phyloP scores from a whole-genome alignment of 2,888 invertebrate species.

The Notodromas monacha region DNA sequence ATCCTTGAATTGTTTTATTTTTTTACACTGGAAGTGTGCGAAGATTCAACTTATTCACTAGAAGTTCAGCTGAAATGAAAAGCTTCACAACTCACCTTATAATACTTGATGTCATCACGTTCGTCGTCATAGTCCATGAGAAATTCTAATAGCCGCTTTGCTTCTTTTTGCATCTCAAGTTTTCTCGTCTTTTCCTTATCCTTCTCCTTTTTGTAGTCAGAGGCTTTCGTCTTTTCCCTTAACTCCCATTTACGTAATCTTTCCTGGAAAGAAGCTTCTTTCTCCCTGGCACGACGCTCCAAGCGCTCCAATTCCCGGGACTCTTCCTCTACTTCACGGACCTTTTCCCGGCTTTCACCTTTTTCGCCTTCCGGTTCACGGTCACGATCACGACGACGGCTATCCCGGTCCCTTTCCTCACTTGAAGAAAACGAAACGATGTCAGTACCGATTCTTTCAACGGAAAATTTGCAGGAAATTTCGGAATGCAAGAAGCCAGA shows the following conservation, averaged over 20 bases:
- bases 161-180: conserved; percentile 61
- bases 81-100: conserved; percentile 27
- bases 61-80: background rate
- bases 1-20: no score
- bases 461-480: no score
- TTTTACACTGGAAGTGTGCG: no score
- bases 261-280: conserved; percentile 64
- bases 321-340: conserved; percentile 39
- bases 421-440: no score
- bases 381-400: conserved; percentile 16
- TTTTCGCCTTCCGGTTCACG: conserved; percentile 16
- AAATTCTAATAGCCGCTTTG: conserved; percentile 76
- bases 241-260: conserved; percentile 40
- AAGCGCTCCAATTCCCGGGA: conserved; percentile 54
- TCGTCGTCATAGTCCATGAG: conserved; percentile 97
- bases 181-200: conserved; percentile 50
- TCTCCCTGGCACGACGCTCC: conserved; percentile 67
- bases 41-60: no score
- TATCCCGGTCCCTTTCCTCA: conserved; percentile 17
- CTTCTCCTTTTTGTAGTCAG: conserved; percentile 60
- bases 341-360: conserved; percentile 14
- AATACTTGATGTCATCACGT: conserved; percentile 81
- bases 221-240: conserved; percentile 53
- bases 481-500: no score
- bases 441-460: no score